phyloP scores from a whole-genome alignment of 37 sponge, comb jelly and placozoan genomes.

The Diacarnus erythraeanus region DNA sequence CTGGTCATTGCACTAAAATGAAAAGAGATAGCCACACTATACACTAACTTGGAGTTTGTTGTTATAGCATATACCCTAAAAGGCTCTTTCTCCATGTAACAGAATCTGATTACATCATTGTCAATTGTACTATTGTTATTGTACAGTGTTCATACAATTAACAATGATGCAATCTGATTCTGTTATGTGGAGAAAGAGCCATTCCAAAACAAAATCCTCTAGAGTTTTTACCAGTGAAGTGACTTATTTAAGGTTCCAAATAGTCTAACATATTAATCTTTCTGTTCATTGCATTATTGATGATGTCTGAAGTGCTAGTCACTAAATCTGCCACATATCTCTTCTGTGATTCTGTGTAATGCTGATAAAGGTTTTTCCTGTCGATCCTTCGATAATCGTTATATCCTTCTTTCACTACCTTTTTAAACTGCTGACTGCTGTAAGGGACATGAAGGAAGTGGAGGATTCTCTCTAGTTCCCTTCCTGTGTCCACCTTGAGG shows the following conservation, averaged over 20 bases:
- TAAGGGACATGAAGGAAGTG: constrained; percentile 38
- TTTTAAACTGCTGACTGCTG: constrained; percentile 8
- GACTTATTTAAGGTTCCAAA: neutral
- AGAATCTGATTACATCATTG: too few species aligned
- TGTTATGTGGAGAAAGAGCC: too few species aligned
- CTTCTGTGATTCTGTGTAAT: constrained; percentile 29
- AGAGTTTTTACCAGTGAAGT: too few species aligned
- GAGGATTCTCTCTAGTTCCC: constrained; percentile 14
- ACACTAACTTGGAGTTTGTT: too few species aligned
- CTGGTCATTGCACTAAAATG: too few species aligned
- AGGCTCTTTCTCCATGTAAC: too few species aligned
- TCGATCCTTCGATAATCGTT: constrained; percentile 19
- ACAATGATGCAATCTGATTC: too few species aligned
- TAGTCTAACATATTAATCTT: neutral
- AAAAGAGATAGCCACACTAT: too few species aligned
- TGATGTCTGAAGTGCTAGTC: neutral
- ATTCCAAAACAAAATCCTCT: too few species aligned
- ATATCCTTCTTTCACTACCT: constrained; percentile 20
- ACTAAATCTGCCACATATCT: constrained; percentile 1
- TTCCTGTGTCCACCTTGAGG: neutral
- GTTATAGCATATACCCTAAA: too few species aligned
- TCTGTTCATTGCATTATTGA: neutral
- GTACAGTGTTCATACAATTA: too few species aligned
- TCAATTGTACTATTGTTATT: too few species aligned
- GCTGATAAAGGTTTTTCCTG: constrained; percentile 13